Evolutionary conservation across 2,797 vertebrate genomes (phyloP).

Genomic region (Pampus argenteus): DNA sequence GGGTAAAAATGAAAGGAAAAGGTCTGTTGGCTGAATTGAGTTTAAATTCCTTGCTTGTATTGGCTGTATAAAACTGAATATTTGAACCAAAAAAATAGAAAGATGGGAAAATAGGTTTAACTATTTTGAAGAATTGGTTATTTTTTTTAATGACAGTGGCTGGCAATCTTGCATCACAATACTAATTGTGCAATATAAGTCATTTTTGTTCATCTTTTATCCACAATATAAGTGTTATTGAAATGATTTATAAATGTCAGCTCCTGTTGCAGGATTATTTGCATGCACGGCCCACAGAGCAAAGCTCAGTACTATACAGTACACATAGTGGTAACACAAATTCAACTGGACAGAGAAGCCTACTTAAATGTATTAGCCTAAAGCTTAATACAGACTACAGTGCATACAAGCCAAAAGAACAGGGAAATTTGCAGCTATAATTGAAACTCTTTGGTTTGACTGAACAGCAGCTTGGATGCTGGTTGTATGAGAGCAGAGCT

Average conservation of each 20-base stretch:
- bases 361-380: constrained; percentile 11
- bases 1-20: constrained; percentile 22
- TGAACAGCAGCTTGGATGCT: constrained; percentile 19
- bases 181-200: not conserved
- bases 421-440: constrained; percentile 23
- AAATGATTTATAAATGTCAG: constrained; percentile 25
- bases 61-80: constrained; percentile 19
- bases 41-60: constrained; percentile 13
- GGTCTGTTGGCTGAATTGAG: constrained; percentile 11
- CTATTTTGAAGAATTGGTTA: not conserved
- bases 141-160: not conserved
- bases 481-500: constrained; percentile 15
- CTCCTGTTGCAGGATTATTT: constrained; percentile 19
- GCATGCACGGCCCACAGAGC: constrained; percentile 10
- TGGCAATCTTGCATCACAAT: not conserved
- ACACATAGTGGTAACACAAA: not conserved
- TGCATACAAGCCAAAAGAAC: not conserved
- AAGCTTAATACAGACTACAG: constrained; percentile 10
- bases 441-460: constrained; percentile 33
- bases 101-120: not conserved
- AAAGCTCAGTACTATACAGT: not conserved
- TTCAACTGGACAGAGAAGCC: constrained; percentile 16
- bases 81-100: not conserved
- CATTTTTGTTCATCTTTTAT: not conserved
- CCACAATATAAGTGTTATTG: not conserved